These are phyloP conservation scores for Hermetia illucens DNA, from an alignment of 1,140 invertebrate species.

Conservation along the genomic window DNA sequence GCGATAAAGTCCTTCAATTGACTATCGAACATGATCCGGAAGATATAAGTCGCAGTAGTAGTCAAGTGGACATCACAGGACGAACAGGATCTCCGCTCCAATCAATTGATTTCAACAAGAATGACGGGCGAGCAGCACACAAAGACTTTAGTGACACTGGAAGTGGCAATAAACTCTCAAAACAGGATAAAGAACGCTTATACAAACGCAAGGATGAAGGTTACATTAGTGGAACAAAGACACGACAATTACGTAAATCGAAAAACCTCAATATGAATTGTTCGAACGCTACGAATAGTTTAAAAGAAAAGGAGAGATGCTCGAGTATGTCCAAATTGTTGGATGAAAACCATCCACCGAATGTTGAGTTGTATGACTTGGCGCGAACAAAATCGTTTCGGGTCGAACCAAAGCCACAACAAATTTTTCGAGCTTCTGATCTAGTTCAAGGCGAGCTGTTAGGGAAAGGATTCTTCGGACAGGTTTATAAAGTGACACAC, in stretches of 20 bases:
- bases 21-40: slow-evolving; percentile 76
- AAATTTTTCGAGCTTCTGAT: slow-evolving; percentile 80
- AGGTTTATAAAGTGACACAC: slow-evolving; percentile 83
- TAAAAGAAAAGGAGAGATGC: slow-evolving; percentile 60
- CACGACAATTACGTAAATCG: slow-evolving; percentile 37
- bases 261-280: slow-evolving; percentile 27
- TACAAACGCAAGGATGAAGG: slow-evolving; percentile 56
- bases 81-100: slow-evolving; percentile 10
- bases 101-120: slow-evolving; percentile 10
- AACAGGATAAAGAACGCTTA: slow-evolving; percentile 44
- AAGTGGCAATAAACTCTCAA: slow-evolving; percentile 8
- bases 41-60: slow-evolving; percentile 36
- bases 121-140: slow-evolving; percentile 16
- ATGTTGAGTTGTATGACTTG: slow-evolving; percentile 46
- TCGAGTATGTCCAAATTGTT: slow-evolving; percentile 72
- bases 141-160: slow-evolving; percentile 3
- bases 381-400: slow-evolving; percentile 77
- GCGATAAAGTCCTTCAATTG: slow-evolving; percentile 60
- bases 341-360: slow-evolving; percentile 38
- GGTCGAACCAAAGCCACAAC: slow-evolving; percentile 53
- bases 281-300: slow-evolving; percentile 3
- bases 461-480: slow-evolving; percentile 87
- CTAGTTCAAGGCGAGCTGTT: slow-evolving; percentile 72
- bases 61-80: slow-evolving; percentile 23
- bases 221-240: slow-evolving; percentile 38